Conservation (phyloP, 2,113 vertebrate species). For the Nesoenas mayeri region DNA sequence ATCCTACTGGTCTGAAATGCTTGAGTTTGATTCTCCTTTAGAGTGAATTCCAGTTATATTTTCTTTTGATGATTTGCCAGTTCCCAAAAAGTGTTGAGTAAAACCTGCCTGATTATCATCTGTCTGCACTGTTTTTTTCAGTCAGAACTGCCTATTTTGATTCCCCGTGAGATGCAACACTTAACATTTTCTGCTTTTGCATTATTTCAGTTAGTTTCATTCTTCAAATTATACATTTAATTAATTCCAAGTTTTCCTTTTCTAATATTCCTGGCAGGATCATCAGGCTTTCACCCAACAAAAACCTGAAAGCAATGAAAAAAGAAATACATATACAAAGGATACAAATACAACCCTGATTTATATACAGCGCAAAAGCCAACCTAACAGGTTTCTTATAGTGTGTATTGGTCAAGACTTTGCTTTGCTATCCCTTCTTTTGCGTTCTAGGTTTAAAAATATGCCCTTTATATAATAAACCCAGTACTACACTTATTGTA, state of each 20-base stretch:
- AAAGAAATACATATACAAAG: not conserved
- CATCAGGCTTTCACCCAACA: slow-evolving; percentile 65
- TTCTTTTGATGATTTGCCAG: not conserved
- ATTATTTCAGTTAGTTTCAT: slow-evolving; percentile 25
- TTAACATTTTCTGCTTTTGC: not conserved
- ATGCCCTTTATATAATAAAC: not conserved
- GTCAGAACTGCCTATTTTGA: not conserved
- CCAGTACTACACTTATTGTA: not conserved
- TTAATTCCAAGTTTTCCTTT: slow-evolving; percentile 62
- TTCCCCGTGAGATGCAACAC: not conserved
- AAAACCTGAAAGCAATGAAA: slow-evolving; percentile 48
- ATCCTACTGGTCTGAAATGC: not conserved
- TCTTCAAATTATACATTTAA: slow-evolving; percentile 37
- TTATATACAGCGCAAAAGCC: not conserved
- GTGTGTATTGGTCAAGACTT: not conserved
- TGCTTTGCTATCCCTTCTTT: not conserved
- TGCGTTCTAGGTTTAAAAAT: not conserved
- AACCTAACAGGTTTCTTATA: not conserved
- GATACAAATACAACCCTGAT: not conserved
- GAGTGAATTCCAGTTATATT: not conserved
- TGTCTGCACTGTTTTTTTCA: not conserved
- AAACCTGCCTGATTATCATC: not conserved
- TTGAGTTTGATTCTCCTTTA: not conserved
- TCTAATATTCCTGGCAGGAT: slow-evolving; percentile 51
- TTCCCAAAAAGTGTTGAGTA: not conserved